Percentiles rank a stretch among this genome's conserved stretches.
These are phyloP conservation scores for Cebus imitator DNA, from an alignment of 2,113 vertebrate species.

Conservation along the genomic window DNA sequence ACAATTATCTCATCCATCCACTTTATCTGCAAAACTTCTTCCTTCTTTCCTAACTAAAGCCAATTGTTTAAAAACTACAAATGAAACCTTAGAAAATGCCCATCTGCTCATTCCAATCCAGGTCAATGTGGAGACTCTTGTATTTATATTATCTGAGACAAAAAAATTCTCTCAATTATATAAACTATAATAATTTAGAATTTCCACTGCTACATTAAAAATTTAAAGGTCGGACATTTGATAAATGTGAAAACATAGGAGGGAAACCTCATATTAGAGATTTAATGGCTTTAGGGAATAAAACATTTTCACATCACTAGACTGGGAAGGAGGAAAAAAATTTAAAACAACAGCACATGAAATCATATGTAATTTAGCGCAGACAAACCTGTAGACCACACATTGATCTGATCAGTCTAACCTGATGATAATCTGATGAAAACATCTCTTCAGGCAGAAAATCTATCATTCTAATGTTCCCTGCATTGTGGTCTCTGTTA, in stretches of 20 bases:
- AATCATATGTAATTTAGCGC: background rate
- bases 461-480: background rate
- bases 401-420: background rate
- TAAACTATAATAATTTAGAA: background rate
- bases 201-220: background rate
- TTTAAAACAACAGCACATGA: background rate
- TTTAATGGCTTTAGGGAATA: background rate
- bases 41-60: background rate
- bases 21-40: constrained; percentile 31
- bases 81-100: constrained; percentile 31
- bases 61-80: constrained; percentile 45
- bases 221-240: background rate
- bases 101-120: constrained; percentile 37
- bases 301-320: background rate
- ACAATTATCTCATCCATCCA: background rate
- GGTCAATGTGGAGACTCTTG: background rate
- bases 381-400: background rate
- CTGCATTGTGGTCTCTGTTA: background rate
- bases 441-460: background rate
- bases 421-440: background rate
- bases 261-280: background rate
- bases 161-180: background rate
- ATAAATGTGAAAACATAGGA: background rate
- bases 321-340: background rate
- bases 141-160: background rate